Evolutionary conservation across 2,113 vertebrate species (phyloP), one percentile per base, ranked within the genome.

Genomic region (Cercocebus atys): DNA sequence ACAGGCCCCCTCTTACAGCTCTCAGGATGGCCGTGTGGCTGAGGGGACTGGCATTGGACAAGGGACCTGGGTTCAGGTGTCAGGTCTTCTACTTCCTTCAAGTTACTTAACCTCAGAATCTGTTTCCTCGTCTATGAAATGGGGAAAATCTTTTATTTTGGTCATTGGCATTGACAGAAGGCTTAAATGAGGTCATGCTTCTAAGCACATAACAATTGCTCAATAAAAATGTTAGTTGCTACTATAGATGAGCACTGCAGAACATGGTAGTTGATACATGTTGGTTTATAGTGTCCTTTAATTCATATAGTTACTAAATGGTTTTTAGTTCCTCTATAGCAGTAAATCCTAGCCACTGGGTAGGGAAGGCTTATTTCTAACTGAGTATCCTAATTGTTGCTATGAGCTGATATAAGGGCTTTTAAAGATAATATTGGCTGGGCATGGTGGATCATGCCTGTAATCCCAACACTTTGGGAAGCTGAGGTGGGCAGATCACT

Each of bases 1-100:
- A 30, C 2, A 30, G 47, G 8, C 20, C 3, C 16, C 7, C 27
- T 72, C 14, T 27, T 32, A 45, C 11, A 1, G 0, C 6, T 47
- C 23, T 45, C 57, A 13, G 66, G 84, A 32, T 23, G 7, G 64
- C 0, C 0, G 38, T n/a, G 2, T 90, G 52, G 52, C 27, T 4
- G 4, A 30, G 40, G 43, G 25, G 45, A 32, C 47, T 45, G 30
- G 61, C 27, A 14, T 61, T 23, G 16, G 55, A 75, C n/a, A 17
- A 6, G 20, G 12, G 17, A 10, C 11, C 6, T 17, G 73, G 43
- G 2, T 23, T 92, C 66, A 20, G 55, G 27, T 30, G 18, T 72
- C 61, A 40, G 12, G 5, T n/a, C 40, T 87, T 61, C 47, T 5
- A 38, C 32, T 23, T 68, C 23, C 25, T 73, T 68, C 18, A n/a